These are phyloP conservation scores for Chrysaora quinquecirrha DNA, from an alignment of 30 jellyfish, hydroid and myxozoan genomes.

Conservation along the genomic window DNA sequence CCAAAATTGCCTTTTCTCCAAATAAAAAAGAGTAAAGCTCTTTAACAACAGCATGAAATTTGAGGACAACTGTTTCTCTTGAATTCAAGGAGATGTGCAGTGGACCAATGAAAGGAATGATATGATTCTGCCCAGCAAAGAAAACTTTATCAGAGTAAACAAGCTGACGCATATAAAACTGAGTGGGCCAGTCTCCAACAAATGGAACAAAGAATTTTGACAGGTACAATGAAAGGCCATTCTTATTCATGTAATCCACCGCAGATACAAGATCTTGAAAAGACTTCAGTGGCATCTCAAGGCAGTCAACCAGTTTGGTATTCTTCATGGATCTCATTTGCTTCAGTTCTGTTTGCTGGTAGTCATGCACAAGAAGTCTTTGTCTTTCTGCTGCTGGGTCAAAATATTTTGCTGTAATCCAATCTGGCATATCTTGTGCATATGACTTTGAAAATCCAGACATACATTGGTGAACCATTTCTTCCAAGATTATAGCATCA, in stretches of 20 bases:
- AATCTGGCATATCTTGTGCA: conserved; percentile 31
- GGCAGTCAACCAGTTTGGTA: conserved; percentile 21
- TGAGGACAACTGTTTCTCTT: not conserved
- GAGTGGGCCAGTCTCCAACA: conserved; percentile 31
- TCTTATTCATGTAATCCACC: not conserved
- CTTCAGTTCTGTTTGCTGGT: conserved; percentile 8
- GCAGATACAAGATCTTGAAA: conserved; percentile 6
- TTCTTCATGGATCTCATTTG: conserved; percentile 26
- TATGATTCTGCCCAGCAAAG: not conserved
- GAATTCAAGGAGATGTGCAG: conserved; percentile 8
- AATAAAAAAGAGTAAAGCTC: conserved; percentile 12
- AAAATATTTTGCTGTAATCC: conserved; percentile 22
- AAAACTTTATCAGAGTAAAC: not conserved
- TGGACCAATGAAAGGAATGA: conserved; percentile 7
- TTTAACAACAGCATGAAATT: conserved; percentile 1
- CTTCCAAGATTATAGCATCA: not conserved
- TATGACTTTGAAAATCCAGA: not conserved
- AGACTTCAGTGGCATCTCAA: conserved; percentile 48
- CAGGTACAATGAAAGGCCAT: conserved; percentile 4
- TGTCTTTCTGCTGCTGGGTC: conserved; percentile 13
- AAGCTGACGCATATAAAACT: conserved; percentile 12
- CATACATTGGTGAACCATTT: not conserved
- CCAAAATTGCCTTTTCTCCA: not conserved
- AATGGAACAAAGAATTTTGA: conserved; percentile 11
- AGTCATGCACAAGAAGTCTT: conserved; percentile 23